These are phyloP conservation scores for Fabriciana adippe DNA, from an alignment of 2,888 invertebrate genomes.

Conservation along the genomic window DNA sequence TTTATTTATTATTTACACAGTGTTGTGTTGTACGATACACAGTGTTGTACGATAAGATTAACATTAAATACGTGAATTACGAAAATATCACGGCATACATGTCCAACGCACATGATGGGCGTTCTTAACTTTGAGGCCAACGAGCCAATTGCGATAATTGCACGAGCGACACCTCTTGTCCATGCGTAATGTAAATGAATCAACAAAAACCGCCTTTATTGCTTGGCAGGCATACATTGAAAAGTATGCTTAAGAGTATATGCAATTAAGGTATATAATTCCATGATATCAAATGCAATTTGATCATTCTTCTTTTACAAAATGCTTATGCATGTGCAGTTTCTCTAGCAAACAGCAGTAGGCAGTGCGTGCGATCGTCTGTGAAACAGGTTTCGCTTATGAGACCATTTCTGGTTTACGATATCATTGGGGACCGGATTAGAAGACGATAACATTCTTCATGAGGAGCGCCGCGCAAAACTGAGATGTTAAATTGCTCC, in stretches of 20 bases:
- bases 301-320: conserved; percentile 31
- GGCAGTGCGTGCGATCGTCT: conserved; percentile 68
- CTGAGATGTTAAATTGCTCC: conserved; percentile 68
- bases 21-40: conserved; percentile 17
- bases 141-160: conserved; percentile 81
- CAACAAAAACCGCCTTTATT: conserved; percentile 51
- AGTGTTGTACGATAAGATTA: conserved; percentile 19
- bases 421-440: conserved; percentile 77
- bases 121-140: conserved; percentile 72
- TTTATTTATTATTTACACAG: background rate
- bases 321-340: conserved; percentile 57
- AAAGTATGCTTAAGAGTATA: conserved; percentile 50
- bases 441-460: conserved; percentile 73
- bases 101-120: conserved; percentile 66
- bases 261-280: conserved; percentile 23
- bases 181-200: conserved; percentile 66
- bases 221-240: conserved; percentile 44
- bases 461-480: conserved; percentile 72
- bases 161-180: conserved; percentile 76
- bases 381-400: conserved; percentile 73
- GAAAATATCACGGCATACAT: conserved; percentile 38
- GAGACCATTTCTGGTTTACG: conserved; percentile 77
- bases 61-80: conserved; percentile 33
- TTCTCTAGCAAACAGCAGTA: conserved; percentile 64
- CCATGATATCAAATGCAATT: conserved; percentile 8